Base-by-base conservation (phyloP, 2,797 vertebrate genomes). In the Pogoniulus pusillus region DNA sequence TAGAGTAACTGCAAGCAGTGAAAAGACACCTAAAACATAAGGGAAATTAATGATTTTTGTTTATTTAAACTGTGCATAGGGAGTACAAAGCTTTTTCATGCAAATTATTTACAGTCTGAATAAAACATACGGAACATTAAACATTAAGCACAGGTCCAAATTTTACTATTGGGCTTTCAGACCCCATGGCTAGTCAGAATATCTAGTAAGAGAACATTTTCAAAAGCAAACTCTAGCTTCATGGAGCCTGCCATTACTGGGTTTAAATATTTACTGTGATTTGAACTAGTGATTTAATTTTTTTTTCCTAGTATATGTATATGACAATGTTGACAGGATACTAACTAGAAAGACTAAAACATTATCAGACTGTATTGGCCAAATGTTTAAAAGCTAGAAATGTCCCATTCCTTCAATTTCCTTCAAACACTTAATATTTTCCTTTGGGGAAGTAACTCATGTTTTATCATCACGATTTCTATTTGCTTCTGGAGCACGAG, bases 391-490 rank as follows among this genome's bases (percentile, higher is more conserved):
- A 95, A 93, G 85, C 53, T 90, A 92, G 64, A 93, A 94, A 84
- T 92, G 62, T 89, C 62, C 54, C 34, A 82, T 68, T 92, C 49
- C 83, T 92, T 91, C 71, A 43, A 54, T 82, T 96, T 96, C 59
- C 45, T 93, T 93, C 79, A 94, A 91, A 88, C 72, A 88, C 76
- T 76, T 91, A 80, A 62, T 72, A 90, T 88, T 96, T 96, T 96
- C 89, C 66, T 95, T 90, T 94, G 59, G 75, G 72, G 43, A 97
- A 91, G 82, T 89, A 95, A 80, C 64, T 68, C 91, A 32, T 70
- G 49, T 92, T 96, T 96, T 95, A 96, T 84, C 89, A 74, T 94
- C 92, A 93, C 78, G 39, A 94, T 65, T 93, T 94, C 88, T 94
- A 65, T 93, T 95, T 96, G 70, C 71, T 95, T 96, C 86, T 91